These are phyloP conservation scores for Nomada fabriciana DNA, from an alignment of 2,888 invertebrate species.

Conservation along the genomic window DNA sequence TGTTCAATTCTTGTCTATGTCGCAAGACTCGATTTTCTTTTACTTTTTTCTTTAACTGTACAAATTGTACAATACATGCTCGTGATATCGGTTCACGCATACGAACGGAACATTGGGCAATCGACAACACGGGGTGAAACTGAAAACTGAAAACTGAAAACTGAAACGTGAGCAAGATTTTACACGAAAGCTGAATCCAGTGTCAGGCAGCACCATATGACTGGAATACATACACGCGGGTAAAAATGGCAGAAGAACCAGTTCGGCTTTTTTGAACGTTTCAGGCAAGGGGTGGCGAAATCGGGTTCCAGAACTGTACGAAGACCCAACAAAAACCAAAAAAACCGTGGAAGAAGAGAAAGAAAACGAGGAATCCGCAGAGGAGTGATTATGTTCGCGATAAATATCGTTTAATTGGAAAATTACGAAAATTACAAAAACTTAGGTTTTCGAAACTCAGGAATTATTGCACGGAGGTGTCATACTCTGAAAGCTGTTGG, in stretches of 20 bases:
- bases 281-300: conserved; percentile 84
- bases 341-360: conserved; percentile 73
- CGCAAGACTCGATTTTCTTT: neutral
- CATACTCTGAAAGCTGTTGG: neutral
- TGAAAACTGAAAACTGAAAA: conserved; percentile 54
- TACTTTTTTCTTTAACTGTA: conserved; percentile 25
- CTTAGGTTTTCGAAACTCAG: neutral
- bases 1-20: conserved; percentile 1
- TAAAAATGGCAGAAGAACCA: conserved; percentile 55
- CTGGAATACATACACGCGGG: conserved; percentile 58
- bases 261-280: conserved; percentile 78
- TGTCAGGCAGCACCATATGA: conserved; percentile 60
- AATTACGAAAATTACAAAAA: neutral
- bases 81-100: conserved; percentile 2
- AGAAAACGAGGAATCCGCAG: conserved; percentile 36
- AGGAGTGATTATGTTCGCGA: conserved; percentile 52
- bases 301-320: conserved; percentile 83
- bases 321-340: conserved; percentile 80
- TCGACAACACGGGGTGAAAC: conserved; percentile 19
- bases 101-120: conserved; percentile 16
- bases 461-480: neutral
- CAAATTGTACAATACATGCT: neutral
- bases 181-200: conserved; percentile 55
- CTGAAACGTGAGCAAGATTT: conserved; percentile 57
- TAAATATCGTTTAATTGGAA: conserved; percentile 2